Evolutionary conservation across 1,140 invertebrate genomes (phyloP), one percentile per base, ranked within the genome.

Genomic region (Uloborus diversus): DNA sequence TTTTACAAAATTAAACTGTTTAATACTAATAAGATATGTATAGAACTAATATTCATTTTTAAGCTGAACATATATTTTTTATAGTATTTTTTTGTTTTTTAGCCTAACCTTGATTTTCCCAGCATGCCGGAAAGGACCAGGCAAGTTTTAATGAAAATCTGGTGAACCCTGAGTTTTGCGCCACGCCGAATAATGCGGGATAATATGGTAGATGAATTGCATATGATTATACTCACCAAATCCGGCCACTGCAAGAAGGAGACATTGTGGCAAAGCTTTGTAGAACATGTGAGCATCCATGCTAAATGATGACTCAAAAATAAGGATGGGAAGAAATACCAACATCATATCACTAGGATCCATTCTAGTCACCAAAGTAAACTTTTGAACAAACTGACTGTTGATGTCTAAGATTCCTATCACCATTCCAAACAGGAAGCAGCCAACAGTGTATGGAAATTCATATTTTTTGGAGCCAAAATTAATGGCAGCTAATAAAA

Each of bases 251-350:
- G 73, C 73, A 11, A 78, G 23, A 4, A 47, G n/a, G 1, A 78
- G 3, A 28, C 42, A 65, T 37, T 78, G 73, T 0, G 47, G 13
- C 23, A 78, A 9, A 27, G 73, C 59, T 47, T 32, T 42, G 28
- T 35, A 57, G 56, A 78, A 78, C 47, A 78, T 56, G n/a, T 78
- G 73, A 56, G 73, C 14, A 57, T 78, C 33, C 73, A 78, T 66
- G 5, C 37, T 28, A 65, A 78, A 78, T 7, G 73, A 53, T 20
- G 61, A 65, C 57, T 78, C 73, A 65, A 78, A 78, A 20, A 78
- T 56, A 14, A 78, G 28, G 30, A 78, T 56, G 13, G 73, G 73
- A 7, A 78, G 61, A 32, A 78, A 78, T 17, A 51, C 32, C 17
- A 65, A 49, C 73, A 78, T 65, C 61, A 78, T n/a, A 51, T 65